Conservation (phyloP, 2,113 vertebrate genomes). For the Poecilia latipinna region DNA sequence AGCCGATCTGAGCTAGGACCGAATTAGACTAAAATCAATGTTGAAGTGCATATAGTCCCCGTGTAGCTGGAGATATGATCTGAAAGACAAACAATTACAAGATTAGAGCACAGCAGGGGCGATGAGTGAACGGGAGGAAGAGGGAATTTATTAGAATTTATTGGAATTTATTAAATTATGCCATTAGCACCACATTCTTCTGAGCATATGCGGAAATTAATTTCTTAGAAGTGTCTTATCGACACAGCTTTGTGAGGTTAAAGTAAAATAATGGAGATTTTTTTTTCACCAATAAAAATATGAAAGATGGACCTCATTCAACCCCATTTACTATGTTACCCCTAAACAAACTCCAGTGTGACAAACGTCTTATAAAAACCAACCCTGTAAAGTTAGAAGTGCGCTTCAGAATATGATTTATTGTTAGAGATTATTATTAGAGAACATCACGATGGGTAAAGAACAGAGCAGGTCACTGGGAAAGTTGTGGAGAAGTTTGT, state of each 20-base stretch:
- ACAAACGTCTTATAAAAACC: no score
- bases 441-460: no score
- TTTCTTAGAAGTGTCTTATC: no score
- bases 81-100: slow-evolving; percentile 61
- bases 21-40: slow-evolving; percentile 80
- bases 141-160: slow-evolving; percentile 21
- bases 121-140: slow-evolving; percentile 39
- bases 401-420: background rate
- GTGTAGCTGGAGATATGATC: slow-evolving; percentile 50
- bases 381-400: background rate
- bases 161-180: slow-evolving; percentile 39
- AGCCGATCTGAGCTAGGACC: slow-evolving; percentile 73
- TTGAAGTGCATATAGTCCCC: slow-evolving; percentile 49
- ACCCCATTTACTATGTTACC: background rate
- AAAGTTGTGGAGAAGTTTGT: background rate
- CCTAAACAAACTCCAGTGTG: background rate
- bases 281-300: background rate
- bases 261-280: background rate
- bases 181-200: slow-evolving; percentile 26
- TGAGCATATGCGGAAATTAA: background rate
- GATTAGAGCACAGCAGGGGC: slow-evolving; percentile 55
- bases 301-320: background rate
- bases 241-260: background rate
- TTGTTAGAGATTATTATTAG: no score
- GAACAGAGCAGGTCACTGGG: background rate